phyloP scores from a whole-genome alignment of 1,140 invertebrate genomes.

The Sarcophaga bullata region DNA sequence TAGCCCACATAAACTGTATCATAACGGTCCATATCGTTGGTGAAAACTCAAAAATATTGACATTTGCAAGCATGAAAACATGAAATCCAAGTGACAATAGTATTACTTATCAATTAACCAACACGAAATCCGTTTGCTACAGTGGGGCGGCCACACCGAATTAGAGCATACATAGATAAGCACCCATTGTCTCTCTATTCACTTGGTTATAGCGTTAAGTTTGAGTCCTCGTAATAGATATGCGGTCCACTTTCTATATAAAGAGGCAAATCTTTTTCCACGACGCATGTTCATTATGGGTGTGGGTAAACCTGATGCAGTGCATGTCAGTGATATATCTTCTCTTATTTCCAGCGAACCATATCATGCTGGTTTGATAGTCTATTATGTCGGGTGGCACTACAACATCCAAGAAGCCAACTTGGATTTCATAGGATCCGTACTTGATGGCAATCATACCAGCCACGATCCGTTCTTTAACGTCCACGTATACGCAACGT shows the following conservation, averaged over 20 bases:
- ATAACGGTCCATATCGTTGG: constrained; percentile 71
- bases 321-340: constrained; percentile 79
- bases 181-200: constrained; percentile 65
- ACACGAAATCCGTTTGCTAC: constrained; percentile 82
- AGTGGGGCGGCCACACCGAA: constrained; percentile 81
- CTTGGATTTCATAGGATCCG: constrained; percentile 91
- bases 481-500: constrained; percentile 85
- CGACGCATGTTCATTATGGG: constrained; percentile 77
- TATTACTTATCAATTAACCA: constrained; percentile 80
- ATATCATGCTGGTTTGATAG: constrained; percentile 79
- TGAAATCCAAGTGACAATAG: neutral
- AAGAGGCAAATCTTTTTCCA: constrained; percentile 73
- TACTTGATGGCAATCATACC: constrained; percentile 94
- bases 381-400: constrained; percentile 82
- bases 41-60: constrained; percentile 65
- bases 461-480: constrained; percentile 81
- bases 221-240: constrained; percentile 63
- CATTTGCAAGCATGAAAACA: neutral
- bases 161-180: constrained; percentile 72
- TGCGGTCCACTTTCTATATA: constrained; percentile 45
- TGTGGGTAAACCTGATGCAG: constrained; percentile 75
- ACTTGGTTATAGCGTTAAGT: constrained; percentile 65
- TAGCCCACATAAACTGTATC: constrained; percentile 70
- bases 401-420: constrained; percentile 88
- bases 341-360: constrained; percentile 77